phyloP scores from a whole-genome alignment of 2,113 vertebrate genomes.

The Vulpes ferrilata region DNA sequence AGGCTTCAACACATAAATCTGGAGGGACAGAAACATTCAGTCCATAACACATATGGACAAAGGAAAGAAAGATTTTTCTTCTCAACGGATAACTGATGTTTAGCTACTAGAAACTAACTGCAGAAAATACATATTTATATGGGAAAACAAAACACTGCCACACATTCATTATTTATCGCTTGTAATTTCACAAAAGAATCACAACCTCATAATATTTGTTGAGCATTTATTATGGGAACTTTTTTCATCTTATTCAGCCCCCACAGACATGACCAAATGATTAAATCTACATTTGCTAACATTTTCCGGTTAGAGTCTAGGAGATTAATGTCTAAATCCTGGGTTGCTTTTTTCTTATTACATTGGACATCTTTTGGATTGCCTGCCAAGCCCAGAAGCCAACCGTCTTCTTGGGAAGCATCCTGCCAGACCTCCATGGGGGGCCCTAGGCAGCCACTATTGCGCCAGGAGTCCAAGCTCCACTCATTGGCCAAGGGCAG shows the following conservation, averaged over 20 bases:
- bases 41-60: background rate
- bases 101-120: background rate
- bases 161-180: background rate
- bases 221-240: background rate
- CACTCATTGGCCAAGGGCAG: background rate
- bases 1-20: background rate
- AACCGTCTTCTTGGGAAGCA: conserved; percentile 43
- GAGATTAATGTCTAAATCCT: conserved; percentile 16
- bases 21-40: background rate
- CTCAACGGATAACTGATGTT: background rate
- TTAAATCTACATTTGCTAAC: background rate
- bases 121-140: background rate
- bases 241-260: background rate
- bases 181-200: background rate
- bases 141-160: background rate
- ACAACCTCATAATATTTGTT: background rate
- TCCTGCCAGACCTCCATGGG: conserved; percentile 56
- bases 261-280: background rate
- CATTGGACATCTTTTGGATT: conserved; percentile 35
- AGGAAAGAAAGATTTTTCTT: background rate
- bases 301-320: background rate
- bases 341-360: conserved; percentile 37
- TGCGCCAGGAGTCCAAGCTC: background rate
- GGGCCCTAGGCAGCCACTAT: background rate
- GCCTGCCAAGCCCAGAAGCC: conserved; percentile 63